phyloP scores from a whole-genome alignment of 2,797 vertebrate species.

The Acrossocheilus fasciatus region DNA sequence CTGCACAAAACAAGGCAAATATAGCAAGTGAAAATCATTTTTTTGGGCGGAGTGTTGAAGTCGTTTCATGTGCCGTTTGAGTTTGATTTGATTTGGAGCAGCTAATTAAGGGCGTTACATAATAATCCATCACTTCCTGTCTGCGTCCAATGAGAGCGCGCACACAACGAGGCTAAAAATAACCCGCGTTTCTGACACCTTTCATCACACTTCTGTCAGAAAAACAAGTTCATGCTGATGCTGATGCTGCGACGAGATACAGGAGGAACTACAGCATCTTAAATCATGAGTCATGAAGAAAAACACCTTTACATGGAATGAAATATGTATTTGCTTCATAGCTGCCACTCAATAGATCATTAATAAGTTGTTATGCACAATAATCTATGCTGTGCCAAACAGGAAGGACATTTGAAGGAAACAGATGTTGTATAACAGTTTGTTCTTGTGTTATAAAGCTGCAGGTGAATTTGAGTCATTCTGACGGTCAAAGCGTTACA shows the following conservation, averaged over 20 bases:
- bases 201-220: constrained; percentile 70
- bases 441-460: neutral
- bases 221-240: constrained; percentile 11
- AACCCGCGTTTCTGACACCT: constrained; percentile 66
- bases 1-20: neutral
- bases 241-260: neutral
- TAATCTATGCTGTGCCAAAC: neutral
- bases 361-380: neutral
- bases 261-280: neutral
- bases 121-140: constrained; percentile 69
- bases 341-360: neutral
- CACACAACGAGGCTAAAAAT: constrained; percentile 71
- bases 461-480: too few species aligned
- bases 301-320: neutral
- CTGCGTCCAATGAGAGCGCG: constrained; percentile 61
- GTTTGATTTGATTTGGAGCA: neutral
- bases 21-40: neutral
- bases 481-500: too few species aligned
- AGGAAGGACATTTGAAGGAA: too few species aligned
- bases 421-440: too few species aligned
- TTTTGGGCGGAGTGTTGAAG: neutral
- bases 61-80: neutral
- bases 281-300: neutral
- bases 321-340: neutral
- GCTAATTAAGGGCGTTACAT: constrained; percentile 41